Percentiles rank a stretch among this genome's conserved stretches.
Conservation (phyloP, 1,140 invertebrate species). For the Heliconius eleuchia region DNA sequence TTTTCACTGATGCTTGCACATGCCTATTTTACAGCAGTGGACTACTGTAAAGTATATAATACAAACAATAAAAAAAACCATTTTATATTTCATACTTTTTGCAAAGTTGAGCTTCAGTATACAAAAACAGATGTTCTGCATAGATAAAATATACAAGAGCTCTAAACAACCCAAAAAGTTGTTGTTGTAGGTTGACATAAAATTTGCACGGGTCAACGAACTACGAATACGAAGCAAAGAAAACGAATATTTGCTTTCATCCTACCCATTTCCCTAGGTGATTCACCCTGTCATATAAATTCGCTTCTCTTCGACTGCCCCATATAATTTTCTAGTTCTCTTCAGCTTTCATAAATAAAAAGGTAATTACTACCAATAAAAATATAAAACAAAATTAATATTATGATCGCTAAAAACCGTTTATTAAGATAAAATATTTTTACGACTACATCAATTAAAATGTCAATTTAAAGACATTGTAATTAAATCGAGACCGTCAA, state of each 20-base stretch:
- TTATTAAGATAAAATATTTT: not conserved
- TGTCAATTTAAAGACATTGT: not conserved
- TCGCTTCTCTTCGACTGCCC: constrained; percentile 64
- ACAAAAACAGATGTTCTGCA: not conserved
- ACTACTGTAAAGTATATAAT: not conserved
- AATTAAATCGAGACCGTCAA: not conserved
- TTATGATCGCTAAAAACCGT: too few species aligned
- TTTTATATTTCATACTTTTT: not conserved
- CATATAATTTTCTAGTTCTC: constrained; percentile 36
- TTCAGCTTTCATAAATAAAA: not conserved
- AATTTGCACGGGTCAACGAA: constrained; percentile 73
- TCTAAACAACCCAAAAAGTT: not conserved
- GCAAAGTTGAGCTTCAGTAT: not conserved
- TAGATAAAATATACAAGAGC: not conserved
- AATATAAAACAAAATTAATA: too few species aligned
- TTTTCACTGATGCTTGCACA: not conserved
- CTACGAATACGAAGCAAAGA: constrained; percentile 62
- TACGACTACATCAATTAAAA: not conserved
- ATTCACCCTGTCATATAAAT: constrained; percentile 58
- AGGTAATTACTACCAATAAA: not conserved
- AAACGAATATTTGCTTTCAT: constrained; percentile 77
- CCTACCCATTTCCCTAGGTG: constrained; percentile 64
- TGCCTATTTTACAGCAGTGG: not conserved
- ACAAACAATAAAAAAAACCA: not conserved
- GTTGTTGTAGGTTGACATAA: constrained; percentile 47